These are phyloP conservation scores for Gila robusta DNA, from an alignment of 2,797 vertebrate species.

Conservation along the genomic window DNA sequence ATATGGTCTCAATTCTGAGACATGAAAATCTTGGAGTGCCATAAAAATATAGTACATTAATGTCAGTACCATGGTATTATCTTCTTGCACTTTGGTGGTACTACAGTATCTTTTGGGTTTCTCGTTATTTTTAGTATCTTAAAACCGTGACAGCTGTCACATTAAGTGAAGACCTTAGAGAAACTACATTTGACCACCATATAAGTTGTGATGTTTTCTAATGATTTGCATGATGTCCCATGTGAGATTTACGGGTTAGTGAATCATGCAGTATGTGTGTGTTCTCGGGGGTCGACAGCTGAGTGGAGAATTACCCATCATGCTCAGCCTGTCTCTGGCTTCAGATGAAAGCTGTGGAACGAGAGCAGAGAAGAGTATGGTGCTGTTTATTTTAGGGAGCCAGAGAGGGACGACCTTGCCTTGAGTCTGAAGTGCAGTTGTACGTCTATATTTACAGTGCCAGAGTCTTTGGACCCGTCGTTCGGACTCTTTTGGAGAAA, in stretches of 20 bases:
- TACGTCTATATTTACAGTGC: slow-evolving; percentile 58
- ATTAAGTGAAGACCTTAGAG: background rate
- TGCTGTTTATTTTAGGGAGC: slow-evolving; percentile 79
- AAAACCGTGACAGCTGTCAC: background rate
- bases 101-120: background rate
- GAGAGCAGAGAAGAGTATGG: slow-evolving; percentile 69
- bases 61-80: background rate
- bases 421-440: slow-evolving; percentile 56
- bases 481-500: background rate
- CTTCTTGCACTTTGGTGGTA: too few species aligned
- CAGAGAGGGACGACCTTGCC: slow-evolving; percentile 58
- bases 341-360: slow-evolving; percentile 78
- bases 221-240: background rate
- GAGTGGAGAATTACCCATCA: slow-evolving; percentile 73
- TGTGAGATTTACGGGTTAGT: background rate
- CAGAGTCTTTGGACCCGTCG: slow-evolving; percentile 30
- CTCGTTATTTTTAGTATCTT: background rate
- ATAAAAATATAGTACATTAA: background rate
- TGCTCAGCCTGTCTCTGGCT: slow-evolving; percentile 76
- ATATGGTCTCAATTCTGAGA: too few species aligned
- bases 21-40: background rate
- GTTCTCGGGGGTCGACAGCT: slow-evolving; percentile 76
- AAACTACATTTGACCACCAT: background rate
- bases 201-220: background rate
- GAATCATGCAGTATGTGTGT: slow-evolving; percentile 26